phyloP scores from a whole-genome alignment of 2,888 invertebrate species.

The Hirtodrosophila alboralis region DNA sequence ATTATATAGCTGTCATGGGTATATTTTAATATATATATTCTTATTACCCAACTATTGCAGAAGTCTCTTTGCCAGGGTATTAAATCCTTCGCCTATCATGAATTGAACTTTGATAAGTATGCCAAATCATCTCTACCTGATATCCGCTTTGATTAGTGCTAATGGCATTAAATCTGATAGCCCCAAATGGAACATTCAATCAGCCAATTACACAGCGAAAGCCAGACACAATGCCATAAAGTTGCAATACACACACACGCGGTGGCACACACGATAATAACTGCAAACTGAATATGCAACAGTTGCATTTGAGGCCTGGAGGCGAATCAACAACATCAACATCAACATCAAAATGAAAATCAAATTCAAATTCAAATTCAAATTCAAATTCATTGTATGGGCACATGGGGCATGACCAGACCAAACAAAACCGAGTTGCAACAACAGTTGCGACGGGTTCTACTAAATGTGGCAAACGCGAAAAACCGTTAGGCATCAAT shows the following conservation, averaged over 20 bases:
- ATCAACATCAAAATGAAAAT: constrained; percentile 12
- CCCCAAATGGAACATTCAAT: neutral
- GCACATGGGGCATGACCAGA: constrained; percentile 40
- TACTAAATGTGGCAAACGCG: constrained; percentile 73
- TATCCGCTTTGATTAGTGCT: no score
- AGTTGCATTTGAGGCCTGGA: constrained; percentile 39
- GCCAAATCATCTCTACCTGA: no score
- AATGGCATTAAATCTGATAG: no score
- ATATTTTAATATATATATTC: no score
- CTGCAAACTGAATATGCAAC: constrained; percentile 50
- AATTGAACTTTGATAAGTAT: no score
- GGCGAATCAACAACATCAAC: constrained; percentile 45
- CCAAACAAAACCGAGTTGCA: no score
- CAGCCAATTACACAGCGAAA: constrained; percentile 5
- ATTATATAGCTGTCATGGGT: no score
- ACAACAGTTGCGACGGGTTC: constrained; percentile 45
- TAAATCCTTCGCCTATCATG: no score
- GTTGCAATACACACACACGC: constrained; percentile 8
- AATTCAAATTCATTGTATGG: constrained; percentile 63
- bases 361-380: constrained; percentile 50
- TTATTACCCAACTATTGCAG: no score
- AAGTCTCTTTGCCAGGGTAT: no score
- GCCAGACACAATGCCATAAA: constrained; percentile 10
- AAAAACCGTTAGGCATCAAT: constrained; percentile 77
- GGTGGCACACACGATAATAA: constrained; percentile 23